phyloP scores from a whole-genome alignment of 2,797 vertebrate genomes.

The Coccyzus lansbergi region DNA sequence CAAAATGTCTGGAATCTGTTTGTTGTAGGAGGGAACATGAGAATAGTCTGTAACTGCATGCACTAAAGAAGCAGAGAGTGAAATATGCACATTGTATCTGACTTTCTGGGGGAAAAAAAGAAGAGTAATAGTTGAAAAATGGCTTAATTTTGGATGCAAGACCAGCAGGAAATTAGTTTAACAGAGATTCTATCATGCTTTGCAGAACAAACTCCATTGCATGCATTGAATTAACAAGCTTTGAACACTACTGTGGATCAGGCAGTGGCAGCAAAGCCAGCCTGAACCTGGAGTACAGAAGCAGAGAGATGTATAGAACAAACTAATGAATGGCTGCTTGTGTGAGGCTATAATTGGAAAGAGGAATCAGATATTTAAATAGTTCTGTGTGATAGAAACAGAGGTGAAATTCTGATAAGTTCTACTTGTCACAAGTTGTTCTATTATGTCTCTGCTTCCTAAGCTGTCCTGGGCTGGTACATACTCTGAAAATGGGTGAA shows the following conservation, averaged over 20 bases:
- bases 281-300: not conserved
- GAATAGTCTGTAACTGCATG: not conserved
- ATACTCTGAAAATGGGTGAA: not conserved
- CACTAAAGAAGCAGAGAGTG: not conserved
- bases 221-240: constrained; percentile 1
- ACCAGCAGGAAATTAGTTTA: not conserved
- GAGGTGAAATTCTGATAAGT: constrained; percentile 3
- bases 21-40: not conserved
- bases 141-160: constrained; percentile 9
- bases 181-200: constrained; percentile 9
- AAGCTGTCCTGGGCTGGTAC: not conserved
- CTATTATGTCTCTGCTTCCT: not conserved
- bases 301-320: not conserved
- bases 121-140: not conserved
- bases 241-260: not conserved
- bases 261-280: not conserved
- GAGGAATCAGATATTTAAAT: not conserved
- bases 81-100: not conserved
- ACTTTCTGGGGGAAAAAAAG: not conserved
- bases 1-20: not conserved
- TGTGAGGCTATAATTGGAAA: not conserved
- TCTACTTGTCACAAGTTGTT: not conserved
- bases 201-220: not conserved
- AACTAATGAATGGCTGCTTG: not conserved
- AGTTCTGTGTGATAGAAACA: not conserved